These are phyloP conservation scores for Drosophila carrolli DNA, from an alignment of 1,140 invertebrate genomes.

Conservation along the genomic window DNA sequence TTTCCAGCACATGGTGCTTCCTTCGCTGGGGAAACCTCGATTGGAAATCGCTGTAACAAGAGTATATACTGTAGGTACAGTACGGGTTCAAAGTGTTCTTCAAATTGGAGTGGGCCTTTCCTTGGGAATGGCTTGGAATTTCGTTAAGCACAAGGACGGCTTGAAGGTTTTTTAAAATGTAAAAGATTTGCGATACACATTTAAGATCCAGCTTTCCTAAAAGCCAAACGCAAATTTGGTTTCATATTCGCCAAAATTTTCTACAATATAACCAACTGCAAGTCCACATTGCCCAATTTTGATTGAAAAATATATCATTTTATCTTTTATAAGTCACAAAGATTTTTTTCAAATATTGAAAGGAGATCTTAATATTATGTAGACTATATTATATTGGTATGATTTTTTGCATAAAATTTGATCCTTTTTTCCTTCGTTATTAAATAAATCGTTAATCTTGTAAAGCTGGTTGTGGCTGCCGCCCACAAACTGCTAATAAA, in stretches of 20 bases:
- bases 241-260: too few relatives aligned
- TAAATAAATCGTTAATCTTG: slow-evolving; percentile 8
- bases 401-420: neutral
- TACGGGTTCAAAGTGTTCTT: neutral
- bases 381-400: too few relatives aligned
- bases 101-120: neutral
- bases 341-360: too few relatives aligned
- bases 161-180: neutral
- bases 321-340: too few relatives aligned
- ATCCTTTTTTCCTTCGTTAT: neutral
- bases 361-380: too few relatives aligned
- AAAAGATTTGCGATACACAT: too few relatives aligned
- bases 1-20: slow-evolving; percentile 31
- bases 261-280: too few relatives aligned
- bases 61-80: slow-evolving; percentile 50
- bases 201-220: too few relatives aligned
- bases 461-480: slow-evolving; percentile 15
- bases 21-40: slow-evolving; percentile 18
- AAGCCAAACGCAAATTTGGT: too few relatives aligned
- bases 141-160: neutral
- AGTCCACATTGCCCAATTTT: too few relatives aligned
- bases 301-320: too few relatives aligned
- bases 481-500: slow-evolving; percentile 65
- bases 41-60: neutral
- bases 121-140: neutral